Evolutionary conservation across 2,888 invertebrate species (phyloP).

Genomic region (Aphodius granarius): DNA sequence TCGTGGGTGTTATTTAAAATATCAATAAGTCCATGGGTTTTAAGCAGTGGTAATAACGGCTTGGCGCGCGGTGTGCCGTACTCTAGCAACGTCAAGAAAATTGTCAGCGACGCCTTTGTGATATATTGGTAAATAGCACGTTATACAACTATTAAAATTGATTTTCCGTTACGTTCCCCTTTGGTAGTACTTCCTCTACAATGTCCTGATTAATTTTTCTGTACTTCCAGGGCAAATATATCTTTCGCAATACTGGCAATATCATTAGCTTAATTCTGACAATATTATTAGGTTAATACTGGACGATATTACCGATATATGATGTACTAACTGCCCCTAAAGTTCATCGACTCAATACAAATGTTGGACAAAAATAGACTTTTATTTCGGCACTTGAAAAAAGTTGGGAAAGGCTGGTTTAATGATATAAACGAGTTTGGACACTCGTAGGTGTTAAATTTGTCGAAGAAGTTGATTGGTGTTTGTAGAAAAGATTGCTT

Average conservation of each 20-base stretch:
- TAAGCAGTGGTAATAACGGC: slow-evolving; percentile 16
- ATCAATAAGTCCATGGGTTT: slow-evolving; percentile 34
- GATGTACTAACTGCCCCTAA: no score
- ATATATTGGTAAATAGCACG: slow-evolving; percentile 32
- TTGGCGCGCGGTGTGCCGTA: slow-evolving; percentile 14
- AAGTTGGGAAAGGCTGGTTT: no score
- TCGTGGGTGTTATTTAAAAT: slow-evolving; percentile 6
- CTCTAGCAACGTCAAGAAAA: slow-evolving; percentile 29
- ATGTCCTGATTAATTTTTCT: background rate
- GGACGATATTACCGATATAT: background rate
- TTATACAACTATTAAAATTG: slow-evolving; percentile 34
- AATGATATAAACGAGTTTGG: no score
- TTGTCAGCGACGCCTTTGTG: slow-evolving; percentile 31
- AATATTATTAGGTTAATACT: no score
- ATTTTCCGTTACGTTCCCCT: slow-evolving; percentile 18
- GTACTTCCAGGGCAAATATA: background rate
- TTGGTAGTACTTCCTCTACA: background rate
- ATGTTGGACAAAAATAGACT: no score
- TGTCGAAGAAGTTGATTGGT: no score
- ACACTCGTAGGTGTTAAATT: no score
- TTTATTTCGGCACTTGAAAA: no score
- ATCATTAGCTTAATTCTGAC: no score
- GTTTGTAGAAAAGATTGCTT: no score
- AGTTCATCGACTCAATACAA: no score
- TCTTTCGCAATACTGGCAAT: slow-evolving; percentile 1